Base-by-base conservation (phyloP, 2,797 vertebrate genomes). In the Onychomys leucogaster region DNA sequence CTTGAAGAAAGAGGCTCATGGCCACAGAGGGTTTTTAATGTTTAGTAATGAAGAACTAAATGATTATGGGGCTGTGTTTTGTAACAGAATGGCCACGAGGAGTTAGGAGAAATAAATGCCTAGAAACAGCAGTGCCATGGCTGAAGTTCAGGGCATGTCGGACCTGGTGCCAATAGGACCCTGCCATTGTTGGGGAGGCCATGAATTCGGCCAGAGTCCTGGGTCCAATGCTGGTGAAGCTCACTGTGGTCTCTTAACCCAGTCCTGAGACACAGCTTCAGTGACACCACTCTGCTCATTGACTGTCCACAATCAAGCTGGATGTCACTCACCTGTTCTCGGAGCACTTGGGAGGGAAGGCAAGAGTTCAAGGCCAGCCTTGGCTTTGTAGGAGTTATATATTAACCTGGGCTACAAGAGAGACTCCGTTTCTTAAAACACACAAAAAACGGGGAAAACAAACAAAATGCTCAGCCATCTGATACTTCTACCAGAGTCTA, bases 151-250 rank as follows among this genome's bases (percentile, higher is more conserved):
- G 69, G 52, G 29, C 8, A 12, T 9, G 43, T 52, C 32, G 37
- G 8, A 49, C 49, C 49, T 37, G 25, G 0, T 41, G 21, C 52
- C 32, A 21, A 2, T 0, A 0, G 1, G 63, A 46, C 34, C 76
- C 27, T 41, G 23, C 57, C 5, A 0, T 81, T 27, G 34, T 41
- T 19, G n/a, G 76, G 12, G 43, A 29, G 12, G 14, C 2, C 25
- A 61, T 0, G 1, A 69, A 12, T n/a, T 25, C 32, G 25, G 32
- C 61, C 17, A 1, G 80, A 78, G 49, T 75, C 25, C 0, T 11
- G 3, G 34, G 34, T 19, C 57, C 69, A 37, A 1, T 91, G 81
- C 67, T 75, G 32, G 27, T 23, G 89, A 57, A 49, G 41, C 87
- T 80, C 52, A 7, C 65, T 49, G 34, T 14, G 46, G 19, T 49